These are phyloP conservation scores for Proteles cristata DNA, from an alignment of 2,113 vertebrate species.

Conservation along the genomic window DNA sequence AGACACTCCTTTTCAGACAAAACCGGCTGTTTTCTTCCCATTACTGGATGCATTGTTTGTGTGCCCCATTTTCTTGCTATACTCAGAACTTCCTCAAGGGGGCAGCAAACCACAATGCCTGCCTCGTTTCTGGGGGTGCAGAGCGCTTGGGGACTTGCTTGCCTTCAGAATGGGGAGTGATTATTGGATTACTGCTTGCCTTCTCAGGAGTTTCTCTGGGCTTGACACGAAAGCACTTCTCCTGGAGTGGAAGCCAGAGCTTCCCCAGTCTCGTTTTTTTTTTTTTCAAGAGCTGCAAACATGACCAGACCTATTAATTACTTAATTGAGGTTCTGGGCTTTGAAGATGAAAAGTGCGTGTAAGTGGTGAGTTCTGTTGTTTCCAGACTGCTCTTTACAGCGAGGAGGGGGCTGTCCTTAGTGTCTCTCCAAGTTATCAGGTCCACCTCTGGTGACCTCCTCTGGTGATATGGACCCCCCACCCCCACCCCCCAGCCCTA, in stretches of 20 bases:
- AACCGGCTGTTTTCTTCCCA: not conserved
- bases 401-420: not conserved
- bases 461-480: not conserved
- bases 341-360: slow-evolving; percentile 51
- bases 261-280: not conserved
- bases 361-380: not conserved
- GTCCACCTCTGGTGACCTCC: not conserved
- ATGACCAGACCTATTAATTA: slow-evolving; percentile 60
- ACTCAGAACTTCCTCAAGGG: not conserved
- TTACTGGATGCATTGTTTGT: not conserved
- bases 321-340: slow-evolving; percentile 50
- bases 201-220: not conserved
- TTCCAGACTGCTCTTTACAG: not conserved
- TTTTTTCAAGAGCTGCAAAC: not conserved
- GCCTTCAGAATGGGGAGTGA: not conserved
- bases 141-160: fast-evolving
- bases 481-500: not conserved
- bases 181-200: not conserved
- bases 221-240: not conserved
- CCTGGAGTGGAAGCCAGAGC: not conserved
- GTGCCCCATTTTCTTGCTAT: not conserved
- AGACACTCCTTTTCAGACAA: not conserved
- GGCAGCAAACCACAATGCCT: slow-evolving; percentile 58
- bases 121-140: fast-evolving
- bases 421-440: not conserved